Percentiles rank a stretch among this genome's conserved stretches.
phyloP scores from a whole-genome alignment of 2,888 invertebrate genomes.

The Pseudococcus longispinus region DNA sequence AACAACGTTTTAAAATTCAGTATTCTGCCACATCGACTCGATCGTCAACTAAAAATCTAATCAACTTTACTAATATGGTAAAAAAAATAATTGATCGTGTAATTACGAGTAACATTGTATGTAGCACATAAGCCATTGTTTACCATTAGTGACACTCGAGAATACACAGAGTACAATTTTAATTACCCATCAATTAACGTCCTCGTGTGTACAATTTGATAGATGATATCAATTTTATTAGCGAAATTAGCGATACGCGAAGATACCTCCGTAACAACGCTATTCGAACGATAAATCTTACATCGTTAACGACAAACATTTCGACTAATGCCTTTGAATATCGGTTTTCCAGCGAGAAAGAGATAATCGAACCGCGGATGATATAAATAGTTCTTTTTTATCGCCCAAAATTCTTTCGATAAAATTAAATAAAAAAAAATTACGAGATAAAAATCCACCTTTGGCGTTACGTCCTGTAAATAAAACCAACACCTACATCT shows the following conservation, averaged over 20 bases:
- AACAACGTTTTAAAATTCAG: too few relatives aligned
- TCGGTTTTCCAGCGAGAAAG: neutral
- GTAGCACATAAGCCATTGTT: neutral
- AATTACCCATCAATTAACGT: conserved; percentile 9
- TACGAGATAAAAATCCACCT: neutral
- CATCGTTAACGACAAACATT: neutral
- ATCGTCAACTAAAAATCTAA: too few relatives aligned
- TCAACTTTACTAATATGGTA: neutral
- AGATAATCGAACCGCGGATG: neutral
- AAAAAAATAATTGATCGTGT: neutral
- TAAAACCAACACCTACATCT: neutral
- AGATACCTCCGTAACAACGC: neutral
- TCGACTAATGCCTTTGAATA: neutral
- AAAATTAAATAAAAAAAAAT: neutral
- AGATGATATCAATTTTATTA: neutral
- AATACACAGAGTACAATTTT: neutral
- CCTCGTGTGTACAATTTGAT: neutral
- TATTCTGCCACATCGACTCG: too few relatives aligned
- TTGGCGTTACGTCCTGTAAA: neutral
- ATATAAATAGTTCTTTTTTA: neutral
- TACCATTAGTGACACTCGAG: neutral
- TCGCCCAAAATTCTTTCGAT: too few relatives aligned
- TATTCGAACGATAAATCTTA: neutral
- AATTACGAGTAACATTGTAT: neutral
- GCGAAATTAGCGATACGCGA: neutral